These are phyloP conservation scores for Aphidius ervi DNA, from an alignment of 1,140 invertebrate genomes.

Conservation along the genomic window DNA sequence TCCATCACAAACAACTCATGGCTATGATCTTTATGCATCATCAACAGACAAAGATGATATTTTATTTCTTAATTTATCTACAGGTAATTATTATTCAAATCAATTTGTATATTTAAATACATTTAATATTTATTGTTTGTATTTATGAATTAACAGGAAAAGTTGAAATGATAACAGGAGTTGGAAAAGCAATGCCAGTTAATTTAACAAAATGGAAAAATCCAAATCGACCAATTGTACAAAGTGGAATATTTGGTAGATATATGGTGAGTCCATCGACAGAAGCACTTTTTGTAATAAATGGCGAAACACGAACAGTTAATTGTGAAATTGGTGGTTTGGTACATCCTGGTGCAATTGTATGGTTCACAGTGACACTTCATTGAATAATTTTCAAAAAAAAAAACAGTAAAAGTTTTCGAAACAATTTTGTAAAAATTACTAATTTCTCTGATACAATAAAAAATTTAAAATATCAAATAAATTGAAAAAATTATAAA, in stretches of 20 bases:
- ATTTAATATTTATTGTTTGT: neutral
- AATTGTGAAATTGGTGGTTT: slow-evolving; percentile 75
- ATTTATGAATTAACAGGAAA: slow-evolving; percentile 53
- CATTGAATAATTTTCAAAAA: slow-evolving; percentile 33
- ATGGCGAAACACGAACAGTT: slow-evolving; percentile 68
- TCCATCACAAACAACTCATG: slow-evolving; percentile 69
- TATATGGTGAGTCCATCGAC: slow-evolving; percentile 73
- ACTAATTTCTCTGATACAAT: too few species aligned
- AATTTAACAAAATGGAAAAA: slow-evolving; percentile 63
- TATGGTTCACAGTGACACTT: slow-evolving; percentile 61
- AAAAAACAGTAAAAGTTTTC: neutral
- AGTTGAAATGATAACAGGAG: slow-evolving; percentile 76
- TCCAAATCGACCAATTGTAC: slow-evolving; percentile 65
- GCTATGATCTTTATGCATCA: slow-evolving; percentile 73
- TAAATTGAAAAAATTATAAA: too few species aligned
- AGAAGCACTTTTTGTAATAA: slow-evolving; percentile 70
- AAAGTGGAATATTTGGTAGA: slow-evolving; percentile 69
- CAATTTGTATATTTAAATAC: neutral
- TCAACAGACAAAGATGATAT: slow-evolving; percentile 73
- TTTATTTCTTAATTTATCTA: slow-evolving; percentile 69
- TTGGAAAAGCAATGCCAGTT: slow-evolving; percentile 61
- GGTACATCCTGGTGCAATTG: slow-evolving; percentile 61
- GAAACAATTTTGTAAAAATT: too few species aligned
- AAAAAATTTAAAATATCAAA: too few species aligned
- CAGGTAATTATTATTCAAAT: slow-evolving; percentile 52